Conservation (phyloP, 2,113 vertebrate species). For the Motacilla alba region DNA sequence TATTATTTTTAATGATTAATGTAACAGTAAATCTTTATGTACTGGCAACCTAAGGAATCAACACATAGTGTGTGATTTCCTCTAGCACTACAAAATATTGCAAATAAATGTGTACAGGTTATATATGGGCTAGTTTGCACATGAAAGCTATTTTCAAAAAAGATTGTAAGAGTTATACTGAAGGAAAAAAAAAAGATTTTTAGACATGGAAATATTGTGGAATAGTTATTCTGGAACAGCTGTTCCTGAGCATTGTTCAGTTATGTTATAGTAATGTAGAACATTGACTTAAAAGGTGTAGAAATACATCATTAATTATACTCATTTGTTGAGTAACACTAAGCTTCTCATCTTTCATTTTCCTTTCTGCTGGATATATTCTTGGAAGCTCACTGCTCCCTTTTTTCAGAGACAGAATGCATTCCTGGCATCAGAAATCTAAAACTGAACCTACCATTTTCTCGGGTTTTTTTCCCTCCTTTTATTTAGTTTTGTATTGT, state of each 20-base stretch:
- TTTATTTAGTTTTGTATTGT: not conserved
- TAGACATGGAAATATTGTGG: not conserved
- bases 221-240: not conserved
- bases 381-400: not conserved
- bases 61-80: not conserved
- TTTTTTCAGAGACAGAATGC: not conserved
- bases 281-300: not conserved
- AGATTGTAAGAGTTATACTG: not conserved
- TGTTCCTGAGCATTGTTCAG: not conserved
- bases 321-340: not conserved
- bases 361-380: not conserved
- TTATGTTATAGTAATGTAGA: not conserved
- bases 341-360: not conserved
- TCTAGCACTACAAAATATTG: not conserved
- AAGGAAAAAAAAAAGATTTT: not conserved
- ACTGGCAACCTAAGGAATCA: not conserved
- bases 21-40: not conserved
- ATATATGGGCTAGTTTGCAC: not conserved
- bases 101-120: not conserved
- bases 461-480: not conserved
- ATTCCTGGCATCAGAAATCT: slow-evolving; percentile 1
- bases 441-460: not conserved
- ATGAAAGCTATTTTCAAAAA: not conserved
- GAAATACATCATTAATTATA: not conserved
- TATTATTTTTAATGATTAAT: not conserved